Percentiles rank a stretch among this genome's conserved stretches.
These are phyloP conservation scores for Agrilus planipennis DNA, from an alignment of 1,140 invertebrate species.

Conservation along the genomic window DNA sequence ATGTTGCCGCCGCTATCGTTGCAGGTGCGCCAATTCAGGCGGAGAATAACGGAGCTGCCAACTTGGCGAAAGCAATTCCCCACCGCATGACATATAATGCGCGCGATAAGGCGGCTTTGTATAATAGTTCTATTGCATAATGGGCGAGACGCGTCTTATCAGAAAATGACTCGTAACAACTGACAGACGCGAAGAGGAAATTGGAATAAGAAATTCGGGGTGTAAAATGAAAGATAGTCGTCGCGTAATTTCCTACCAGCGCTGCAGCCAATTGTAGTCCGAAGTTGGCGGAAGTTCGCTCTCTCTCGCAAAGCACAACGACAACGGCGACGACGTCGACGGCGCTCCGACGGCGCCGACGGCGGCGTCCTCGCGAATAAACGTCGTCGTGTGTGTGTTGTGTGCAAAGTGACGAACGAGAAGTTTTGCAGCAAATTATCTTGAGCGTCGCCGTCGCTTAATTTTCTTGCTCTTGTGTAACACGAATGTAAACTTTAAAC, in stretches of 20 bases:
- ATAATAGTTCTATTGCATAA: slow-evolving; percentile 37
- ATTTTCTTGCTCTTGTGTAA: too few species aligned
- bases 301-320: too few species aligned
- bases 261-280: slow-evolving; percentile 13
- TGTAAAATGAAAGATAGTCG: slow-evolving; percentile 42
- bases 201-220: slow-evolving; percentile 42
- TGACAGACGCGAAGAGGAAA: slow-evolving; percentile 41
- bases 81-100: slow-evolving; percentile 33
- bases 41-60: slow-evolving; percentile 25
- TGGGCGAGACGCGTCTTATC: slow-evolving; percentile 34
- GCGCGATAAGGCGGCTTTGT: slow-evolving; percentile 32
- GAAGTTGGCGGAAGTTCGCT: slow-evolving; percentile 6
- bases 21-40: slow-evolving; percentile 23
- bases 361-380: too few species aligned
- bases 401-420: too few species aligned
- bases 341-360: too few species aligned
- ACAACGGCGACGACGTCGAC: too few species aligned
- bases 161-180: slow-evolving; percentile 41
- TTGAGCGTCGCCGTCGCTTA: too few species aligned
- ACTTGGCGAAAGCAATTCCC: slow-evolving; percentile 22
- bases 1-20: too few species aligned
- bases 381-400: too few species aligned
- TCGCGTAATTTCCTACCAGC: slow-evolving; percentile 33
- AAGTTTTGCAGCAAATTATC: too few species aligned
- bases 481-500: too few species aligned